A percentile compares a stretch with the other conserved stretches of the same genome.
These are phyloP conservation scores for Melipona beecheii DNA, from an alignment of 2,888 invertebrate genomes.

Conservation along the genomic window DNA sequence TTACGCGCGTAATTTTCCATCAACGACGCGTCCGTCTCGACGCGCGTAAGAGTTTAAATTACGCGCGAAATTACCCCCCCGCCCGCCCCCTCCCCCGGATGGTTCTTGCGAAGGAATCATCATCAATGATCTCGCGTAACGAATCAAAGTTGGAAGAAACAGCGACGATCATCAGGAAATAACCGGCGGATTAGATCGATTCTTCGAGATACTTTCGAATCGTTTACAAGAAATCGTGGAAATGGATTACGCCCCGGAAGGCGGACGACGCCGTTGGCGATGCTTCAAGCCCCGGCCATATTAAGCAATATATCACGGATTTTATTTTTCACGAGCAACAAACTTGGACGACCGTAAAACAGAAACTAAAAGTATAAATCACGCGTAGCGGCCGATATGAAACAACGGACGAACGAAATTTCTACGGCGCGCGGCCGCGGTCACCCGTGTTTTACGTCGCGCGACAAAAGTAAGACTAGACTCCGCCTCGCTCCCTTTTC, in stretches of 20 bases:
- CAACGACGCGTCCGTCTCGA: not conserved
- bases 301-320: constrained; percentile 68
- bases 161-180: not conserved
- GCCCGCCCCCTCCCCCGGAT: too few species aligned
- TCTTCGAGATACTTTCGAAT: constrained; percentile 16
- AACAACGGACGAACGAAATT: constrained; percentile 66
- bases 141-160: not conserved
- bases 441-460: constrained; percentile 54
- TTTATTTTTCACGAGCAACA: constrained; percentile 67
- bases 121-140: not conserved
- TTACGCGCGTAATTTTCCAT: not conserved
- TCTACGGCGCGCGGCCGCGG: constrained; percentile 32
- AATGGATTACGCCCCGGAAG: constrained; percentile 26
- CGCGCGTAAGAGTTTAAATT: too few species aligned
- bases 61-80: not conserved
- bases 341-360: constrained; percentile 69
- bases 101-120: not conserved
- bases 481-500: constrained; percentile 3
- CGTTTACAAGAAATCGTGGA: constrained; percentile 33
- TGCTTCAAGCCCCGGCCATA: constrained; percentile 52
- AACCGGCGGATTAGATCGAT: not conserved
- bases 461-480: constrained; percentile 56
- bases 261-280: constrained; percentile 43
- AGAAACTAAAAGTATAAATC: constrained; percentile 72
- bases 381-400: constrained; percentile 64